Evolutionary conservation across 2,888 invertebrate genomes (phyloP), one percentile per base, ranked within the genome.

Genomic region (Atrina japonica): DNA sequence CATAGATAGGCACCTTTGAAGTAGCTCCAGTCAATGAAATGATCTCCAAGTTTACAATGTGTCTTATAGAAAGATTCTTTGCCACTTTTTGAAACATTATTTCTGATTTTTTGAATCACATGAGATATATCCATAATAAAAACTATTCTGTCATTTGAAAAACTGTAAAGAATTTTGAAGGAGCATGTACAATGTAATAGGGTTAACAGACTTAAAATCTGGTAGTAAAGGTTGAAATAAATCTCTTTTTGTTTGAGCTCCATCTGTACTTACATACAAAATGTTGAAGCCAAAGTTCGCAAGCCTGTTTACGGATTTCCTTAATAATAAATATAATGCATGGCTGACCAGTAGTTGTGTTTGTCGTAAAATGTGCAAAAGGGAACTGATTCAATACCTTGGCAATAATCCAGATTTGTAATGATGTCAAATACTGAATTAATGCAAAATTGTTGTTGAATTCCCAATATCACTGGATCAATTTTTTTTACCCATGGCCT

Each of bases 231-330:
- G 21, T 53, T 73, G 67, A 52, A 73, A 68, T 14, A 76, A 50
- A 11, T 45, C 56, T 27, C 72, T 35, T 30, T 77, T 79, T 5
- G 40, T 61, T 29, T 75, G 75, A 30, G 75, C 75, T 21, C 77
- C 79, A 75, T 77, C 77, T 47, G 68, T 49, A 41, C 68, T 69
- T n/a, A 68, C 40, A 58, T 73, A 77, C n/a, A 67, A n/a, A 29
- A 70, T 67, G 18, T 35, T 52, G 29, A 78, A 78, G 3, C 73
- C 73, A 61, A 60, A 73, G 0, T 58, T 14, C 29, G 41, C 43
- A 1, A 78, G 27, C 43, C 35, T 43, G 11, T 72, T 29, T 16
- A 77, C 70, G 21, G 67, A 21, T 21, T 75, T 60, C 76, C 71
- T 75, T 43, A 79, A 30, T 25, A 67, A 35, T 3, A 73, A 43